phyloP scores from a whole-genome alignment of 2,888 invertebrate genomes.

The Gnatocerus cornutus region DNA sequence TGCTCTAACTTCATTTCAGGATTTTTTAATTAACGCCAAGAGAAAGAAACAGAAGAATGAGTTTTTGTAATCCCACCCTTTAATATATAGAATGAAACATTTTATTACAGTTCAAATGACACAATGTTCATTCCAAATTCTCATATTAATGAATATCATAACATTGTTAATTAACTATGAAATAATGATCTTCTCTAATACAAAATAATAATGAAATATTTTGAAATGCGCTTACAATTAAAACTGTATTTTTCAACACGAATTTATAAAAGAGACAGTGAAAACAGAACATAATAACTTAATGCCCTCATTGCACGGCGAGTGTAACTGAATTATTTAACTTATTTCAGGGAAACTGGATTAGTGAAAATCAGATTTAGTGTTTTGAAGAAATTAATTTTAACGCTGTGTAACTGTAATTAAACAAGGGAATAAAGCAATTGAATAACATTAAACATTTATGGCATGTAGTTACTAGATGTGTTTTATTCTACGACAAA shows the following conservation, averaged over 20 bases:
- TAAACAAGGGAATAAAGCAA: no score
- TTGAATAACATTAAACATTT: no score
- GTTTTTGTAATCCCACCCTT: not conserved
- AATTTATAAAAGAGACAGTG: constrained; percentile 1
- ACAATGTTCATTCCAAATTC: no score
- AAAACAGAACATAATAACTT: constrained; percentile 6
- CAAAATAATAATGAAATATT: no score
- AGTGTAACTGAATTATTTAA: constrained; percentile 3
- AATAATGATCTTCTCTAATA: no score
- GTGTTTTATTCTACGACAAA: no score
- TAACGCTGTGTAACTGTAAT: not conserved
- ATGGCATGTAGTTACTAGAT: no score
- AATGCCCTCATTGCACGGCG: constrained; percentile 1
- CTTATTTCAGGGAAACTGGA: not conserved
- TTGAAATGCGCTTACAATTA: no score
- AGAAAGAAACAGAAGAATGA: not conserved
- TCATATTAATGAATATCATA: no score
- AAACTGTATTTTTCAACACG: no score
- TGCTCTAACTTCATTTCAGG: not conserved
- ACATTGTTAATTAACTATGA: no score
- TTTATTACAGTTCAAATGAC: no score
- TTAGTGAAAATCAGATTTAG: constrained; percentile 2
- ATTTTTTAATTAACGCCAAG: not conserved
- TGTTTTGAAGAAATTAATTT: constrained; percentile 5
- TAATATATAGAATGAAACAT: not conserved